These are phyloP conservation scores for Meloidogyne exigua DNA, from an alignment of 1,140 invertebrate genomes.

Conservation along the genomic window DNA sequence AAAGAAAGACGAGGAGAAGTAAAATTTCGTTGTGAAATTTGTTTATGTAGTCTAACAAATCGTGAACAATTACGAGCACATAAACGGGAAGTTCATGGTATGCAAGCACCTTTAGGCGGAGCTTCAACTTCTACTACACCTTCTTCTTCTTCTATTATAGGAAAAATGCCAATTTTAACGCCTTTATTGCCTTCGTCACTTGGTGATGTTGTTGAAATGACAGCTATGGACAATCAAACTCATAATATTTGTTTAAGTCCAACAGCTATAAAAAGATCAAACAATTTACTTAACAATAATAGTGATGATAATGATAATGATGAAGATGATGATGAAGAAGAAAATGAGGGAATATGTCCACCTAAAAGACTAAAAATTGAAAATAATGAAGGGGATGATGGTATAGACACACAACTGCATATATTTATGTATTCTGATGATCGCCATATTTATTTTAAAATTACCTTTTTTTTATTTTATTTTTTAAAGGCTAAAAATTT, in stretches of 20 bases:
- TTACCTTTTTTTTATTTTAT: too few relatives aligned
- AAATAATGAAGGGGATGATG: neutral
- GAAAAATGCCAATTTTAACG: constrained; percentile 8
- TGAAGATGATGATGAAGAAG: constrained; percentile 14
- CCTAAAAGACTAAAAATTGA: constrained; percentile 11
- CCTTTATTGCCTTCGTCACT: constrained; percentile 2
- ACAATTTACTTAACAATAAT: constrained; percentile 15
- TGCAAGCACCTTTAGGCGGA: constrained; percentile 27
- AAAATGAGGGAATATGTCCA: neutral
- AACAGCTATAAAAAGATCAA: constrained; percentile 11
- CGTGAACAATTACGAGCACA: constrained; percentile 49
- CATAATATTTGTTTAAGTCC: neutral
- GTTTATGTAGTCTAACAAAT: constrained; percentile 43
- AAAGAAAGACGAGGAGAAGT: constrained; percentile 54
- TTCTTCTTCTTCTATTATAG: neutral
- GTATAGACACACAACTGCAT: too few relatives aligned
- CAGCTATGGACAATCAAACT: neutral
- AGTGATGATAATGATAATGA: constrained; percentile 5
- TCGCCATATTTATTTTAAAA: too few relatives aligned
- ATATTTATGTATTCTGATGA: too few relatives aligned
- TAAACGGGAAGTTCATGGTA: constrained; percentile 55
- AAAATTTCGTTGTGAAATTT: constrained; percentile 58
- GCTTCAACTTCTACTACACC: neutral
- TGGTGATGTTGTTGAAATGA: constrained; percentile 2
- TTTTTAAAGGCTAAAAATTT: too few relatives aligned